Evolutionary conservation across 2,888 invertebrate species (phyloP), one percentile per base, ranked within the genome.

Genomic region (Strigamia maritima): DNA sequence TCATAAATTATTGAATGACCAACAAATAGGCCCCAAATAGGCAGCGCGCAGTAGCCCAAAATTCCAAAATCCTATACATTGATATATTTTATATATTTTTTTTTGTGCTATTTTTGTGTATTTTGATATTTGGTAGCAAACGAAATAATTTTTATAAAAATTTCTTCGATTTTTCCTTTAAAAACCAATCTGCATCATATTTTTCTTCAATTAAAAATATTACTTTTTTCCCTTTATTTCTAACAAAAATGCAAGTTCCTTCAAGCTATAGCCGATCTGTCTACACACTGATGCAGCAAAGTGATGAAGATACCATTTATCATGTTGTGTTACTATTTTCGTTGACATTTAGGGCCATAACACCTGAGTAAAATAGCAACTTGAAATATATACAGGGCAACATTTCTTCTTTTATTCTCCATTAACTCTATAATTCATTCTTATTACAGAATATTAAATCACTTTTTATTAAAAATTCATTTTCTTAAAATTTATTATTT

Each of bases 361-460:
- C 60, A 60, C 60, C 60, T 60, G 60, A 60, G 60, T 60, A 60
- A 60, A 60, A 60, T 60, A 60, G 60, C 60, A 60, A 60, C 60
- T 60, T 60, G 60, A 60, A 60, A 60, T 22, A 60, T 60, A 60
- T 60, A 60, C 60, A 60, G 60, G 60, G 60, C 60, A 60, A 60
- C 60, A 60, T 60, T 60, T 60, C 60, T 60, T 60, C 60, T 60
- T 60, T 60, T 60, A 60, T 60, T 60, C 60, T 60, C 60, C 60
- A 60, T 60, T 60, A 60, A 60, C 60, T 60, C 19, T 60, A 60
- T n/a, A n/a, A n/a, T 60, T 60, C 60, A 60, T 60, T 60, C 60
- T 60, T 60, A 60, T 22, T 60, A 60, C 60, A 60, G 22, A 60
- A 60, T 44, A 44, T 44, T 44, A 44, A 44, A 16, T 44, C 44